Percentiles rank a stretch among this genome's conserved stretches.
phyloP scores from a whole-genome alignment of 2,888 invertebrate species.

The Monochamus alternatus region DNA sequence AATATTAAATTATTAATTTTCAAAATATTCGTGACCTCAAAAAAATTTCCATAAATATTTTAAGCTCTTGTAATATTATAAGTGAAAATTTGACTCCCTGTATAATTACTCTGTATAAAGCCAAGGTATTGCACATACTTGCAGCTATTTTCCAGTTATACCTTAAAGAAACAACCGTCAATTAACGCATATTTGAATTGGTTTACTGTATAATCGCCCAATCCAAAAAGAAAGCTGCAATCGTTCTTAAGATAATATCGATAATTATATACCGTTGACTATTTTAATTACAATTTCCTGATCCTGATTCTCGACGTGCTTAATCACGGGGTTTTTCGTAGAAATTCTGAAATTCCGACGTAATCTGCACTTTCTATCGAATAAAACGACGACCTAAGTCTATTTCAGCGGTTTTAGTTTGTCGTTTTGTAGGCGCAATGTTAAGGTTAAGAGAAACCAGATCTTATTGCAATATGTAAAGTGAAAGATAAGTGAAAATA shows the following conservation, averaged over 20 bases:
- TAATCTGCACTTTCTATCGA: conserved; percentile 15
- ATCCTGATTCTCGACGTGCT: not conserved
- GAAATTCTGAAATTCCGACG: not conserved
- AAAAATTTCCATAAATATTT: no score
- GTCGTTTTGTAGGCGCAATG: conserved; percentile 4
- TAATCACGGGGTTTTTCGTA: not conserved
- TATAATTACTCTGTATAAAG: no score
- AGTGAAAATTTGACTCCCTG: no score
- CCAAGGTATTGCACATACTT: no score
- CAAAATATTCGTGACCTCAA: no score
- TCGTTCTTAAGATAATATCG: not conserved
- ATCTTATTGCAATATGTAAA: not conserved
- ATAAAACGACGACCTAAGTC: conserved; percentile 14
- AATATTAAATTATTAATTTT: no score
- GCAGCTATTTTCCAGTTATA: not conserved
- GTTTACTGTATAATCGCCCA: conserved; percentile 3
- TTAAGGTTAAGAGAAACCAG: conserved; percentile 18
- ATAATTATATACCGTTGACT: not conserved
- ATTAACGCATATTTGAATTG: not conserved
- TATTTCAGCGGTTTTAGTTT: conserved; percentile 4
- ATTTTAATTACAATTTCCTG: conserved; percentile 15
- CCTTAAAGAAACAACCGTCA: not conserved
- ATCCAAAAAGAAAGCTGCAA: conserved; percentile 4
- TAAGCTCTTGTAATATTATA: no score
- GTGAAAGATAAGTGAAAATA: conserved; percentile 18